Percentiles rank a stretch among this genome's conserved stretches.
Evolutionary conservation across 2,113 vertebrate species (phyloP).

Genomic region (Nycticebus coucang): DNA sequence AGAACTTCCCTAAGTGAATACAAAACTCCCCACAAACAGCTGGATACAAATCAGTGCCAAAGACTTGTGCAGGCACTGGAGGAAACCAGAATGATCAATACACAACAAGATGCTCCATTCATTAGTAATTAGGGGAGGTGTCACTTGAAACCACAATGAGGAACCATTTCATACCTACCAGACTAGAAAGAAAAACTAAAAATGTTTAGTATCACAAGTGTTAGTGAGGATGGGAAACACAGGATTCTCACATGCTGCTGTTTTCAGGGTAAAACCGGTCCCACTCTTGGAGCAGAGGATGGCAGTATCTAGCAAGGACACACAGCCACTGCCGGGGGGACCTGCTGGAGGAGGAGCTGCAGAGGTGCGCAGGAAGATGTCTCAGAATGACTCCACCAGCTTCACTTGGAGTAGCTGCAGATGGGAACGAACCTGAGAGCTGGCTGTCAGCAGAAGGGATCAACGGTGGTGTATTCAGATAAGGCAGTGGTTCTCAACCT

Average conservation of each 20-base stretch:
- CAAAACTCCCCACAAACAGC: background rate
- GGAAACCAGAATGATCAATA: background rate
- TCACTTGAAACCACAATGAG: background rate
- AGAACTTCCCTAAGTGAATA: background rate
- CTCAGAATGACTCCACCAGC: rapidly evolving
- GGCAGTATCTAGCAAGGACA: rapidly evolving
- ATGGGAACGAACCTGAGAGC: background rate
- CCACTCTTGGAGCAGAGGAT: background rate
- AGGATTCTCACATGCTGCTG: background rate
- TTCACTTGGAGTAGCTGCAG: rapidly evolving
- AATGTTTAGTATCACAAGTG: background rate
- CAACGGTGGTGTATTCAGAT: rapidly evolving
- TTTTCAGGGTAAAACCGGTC: background rate
- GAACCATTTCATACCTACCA: background rate
- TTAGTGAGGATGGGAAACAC: background rate
- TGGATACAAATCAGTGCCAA: background rate
- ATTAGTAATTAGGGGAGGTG: background rate
- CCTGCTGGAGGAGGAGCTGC: rapidly evolving
- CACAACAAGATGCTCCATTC: background rate
- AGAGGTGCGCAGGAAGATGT: rapidly evolving
- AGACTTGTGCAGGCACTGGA: background rate
- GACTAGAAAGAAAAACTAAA: background rate
- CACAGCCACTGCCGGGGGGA: rapidly evolving
- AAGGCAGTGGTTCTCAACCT: too few relatives aligned
- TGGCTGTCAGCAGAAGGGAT: rapidly evolving